Conservation (phyloP, 1,140 invertebrate species). For the Drepana arcuata region DNA sequence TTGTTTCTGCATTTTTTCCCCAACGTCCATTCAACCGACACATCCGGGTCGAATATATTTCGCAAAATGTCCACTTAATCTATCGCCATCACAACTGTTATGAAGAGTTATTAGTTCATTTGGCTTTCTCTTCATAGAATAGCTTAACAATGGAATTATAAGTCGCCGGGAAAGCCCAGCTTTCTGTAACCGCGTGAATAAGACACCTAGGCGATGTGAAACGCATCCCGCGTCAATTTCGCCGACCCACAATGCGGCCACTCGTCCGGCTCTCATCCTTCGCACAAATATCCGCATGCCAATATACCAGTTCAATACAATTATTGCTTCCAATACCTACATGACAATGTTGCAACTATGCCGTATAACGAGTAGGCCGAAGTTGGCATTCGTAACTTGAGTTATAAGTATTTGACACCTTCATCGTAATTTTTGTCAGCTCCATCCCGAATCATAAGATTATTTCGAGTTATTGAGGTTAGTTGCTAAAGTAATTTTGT, state of each 20-base stretch:
- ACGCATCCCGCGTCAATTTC: constrained; percentile 29
- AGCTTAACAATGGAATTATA: constrained; percentile 26
- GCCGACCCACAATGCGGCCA: constrained; percentile 29
- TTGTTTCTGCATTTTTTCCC: too few relatives aligned
- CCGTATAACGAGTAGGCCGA: constrained; percentile 2
- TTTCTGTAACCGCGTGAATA: constrained; percentile 14
- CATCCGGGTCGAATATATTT: constrained; percentile 17
- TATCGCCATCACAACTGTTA: too few relatives aligned
- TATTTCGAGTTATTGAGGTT: too few relatives aligned
- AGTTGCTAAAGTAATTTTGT: too few relatives aligned
- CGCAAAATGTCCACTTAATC: neutral
- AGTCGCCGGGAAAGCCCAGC: constrained; percentile 28
- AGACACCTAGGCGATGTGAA: constrained; percentile 17
- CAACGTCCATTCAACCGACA: too few relatives aligned
- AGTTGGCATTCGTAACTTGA: too few relatives aligned
- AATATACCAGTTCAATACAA: too few relatives aligned
- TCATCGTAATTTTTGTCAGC: too few relatives aligned
- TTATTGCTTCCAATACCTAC: too few relatives aligned
- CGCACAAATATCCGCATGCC: constrained; percentile 29
- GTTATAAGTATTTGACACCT: too few relatives aligned
- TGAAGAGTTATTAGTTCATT: neutral
- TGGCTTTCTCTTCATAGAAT: constrained; percentile 12
- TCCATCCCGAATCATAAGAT: too few relatives aligned
- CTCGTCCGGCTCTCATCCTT: constrained; percentile 28
- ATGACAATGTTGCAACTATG: too few relatives aligned